Percentiles rank a stretch among this genome's conserved stretches.
These are phyloP conservation scores for Micrastur ruficollis DNA, from an alignment of 2,797 vertebrate species.

Conservation along the genomic window DNA sequence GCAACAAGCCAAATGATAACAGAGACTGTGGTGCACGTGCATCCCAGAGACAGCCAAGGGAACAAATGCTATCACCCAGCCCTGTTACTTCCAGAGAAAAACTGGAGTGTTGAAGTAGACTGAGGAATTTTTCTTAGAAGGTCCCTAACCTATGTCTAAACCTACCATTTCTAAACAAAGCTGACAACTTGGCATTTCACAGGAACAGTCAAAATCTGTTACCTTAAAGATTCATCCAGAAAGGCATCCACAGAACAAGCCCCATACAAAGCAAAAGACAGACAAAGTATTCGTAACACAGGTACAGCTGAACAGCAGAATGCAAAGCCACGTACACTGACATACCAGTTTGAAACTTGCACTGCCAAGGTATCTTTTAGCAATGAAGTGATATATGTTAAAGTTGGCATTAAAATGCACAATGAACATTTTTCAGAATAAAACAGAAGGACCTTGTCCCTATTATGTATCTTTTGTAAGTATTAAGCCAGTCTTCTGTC, in stretches of 20 bases:
- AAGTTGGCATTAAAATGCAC: neutral
- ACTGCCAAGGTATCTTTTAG: neutral
- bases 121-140: neutral
- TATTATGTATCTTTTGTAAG: neutral
- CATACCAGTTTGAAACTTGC: neutral
- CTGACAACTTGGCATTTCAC: neutral
- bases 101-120: neutral
- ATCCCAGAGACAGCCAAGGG: neutral
- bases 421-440: neutral
- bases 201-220: neutral
- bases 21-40: fast-evolving
- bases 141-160: neutral
- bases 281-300: neutral
- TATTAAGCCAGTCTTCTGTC: neutral
- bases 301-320: neutral
- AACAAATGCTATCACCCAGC: neutral
- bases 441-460: neutral
- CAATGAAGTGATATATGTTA: neutral
- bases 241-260: neutral
- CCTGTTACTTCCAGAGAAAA: neutral
- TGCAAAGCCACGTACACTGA: neutral
- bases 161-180: neutral
- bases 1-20: neutral
- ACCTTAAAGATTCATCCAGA: neutral
- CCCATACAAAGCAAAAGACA: neutral